Evolutionary conservation across 2,888 invertebrate species (phyloP), one percentile per base, ranked within the genome.

Genomic region (Achlya flavicornis): DNA sequence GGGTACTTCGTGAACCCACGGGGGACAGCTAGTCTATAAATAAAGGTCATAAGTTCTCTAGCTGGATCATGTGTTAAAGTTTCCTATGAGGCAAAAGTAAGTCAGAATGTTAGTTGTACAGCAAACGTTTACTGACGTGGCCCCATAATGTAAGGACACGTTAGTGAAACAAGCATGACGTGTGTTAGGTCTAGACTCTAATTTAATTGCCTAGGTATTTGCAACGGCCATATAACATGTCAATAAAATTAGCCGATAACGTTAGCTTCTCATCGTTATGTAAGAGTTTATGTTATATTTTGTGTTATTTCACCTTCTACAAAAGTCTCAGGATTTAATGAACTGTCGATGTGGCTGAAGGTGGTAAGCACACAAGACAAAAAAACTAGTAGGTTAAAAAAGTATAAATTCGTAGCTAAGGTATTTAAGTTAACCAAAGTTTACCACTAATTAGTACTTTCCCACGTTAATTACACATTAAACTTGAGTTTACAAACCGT

Each of bases 401-500:
- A 43, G 6, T 8, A 38, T 10, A 1, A n/a, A 10, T 8, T 38
- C 8, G 1, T 38, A 38, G 35, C 35, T 35, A 8, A 38, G 10
- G 38, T 10, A 38, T n/a, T 46, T 0, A 46, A 46, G 46, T 7
- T 16, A 16, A 48, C 48, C 48, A 19, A 61, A 61, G 61, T 66
- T 67, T 65, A 69, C 69, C 66, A 71, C 66, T 67, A 67, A 62
- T 70, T 75, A 65, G 65, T 32, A 69, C 65, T 73, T 77, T 81
- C 76, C 75, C 81, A 80, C 77, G 76, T 68, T 75, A 77, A 80
- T 81, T 65, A 73, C 62, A 68, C 72, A 73, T 67, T 75, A 72
- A 70, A 64, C 65, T 63, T 41, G 7, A 68, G 68, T 41, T 41
- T 73, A 77, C 63, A 61, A 64, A 73, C 67, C 72, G 72, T 72